Base-by-base conservation (phyloP, 2,113 vertebrate species). In the Butastur rufipennis region DNA sequence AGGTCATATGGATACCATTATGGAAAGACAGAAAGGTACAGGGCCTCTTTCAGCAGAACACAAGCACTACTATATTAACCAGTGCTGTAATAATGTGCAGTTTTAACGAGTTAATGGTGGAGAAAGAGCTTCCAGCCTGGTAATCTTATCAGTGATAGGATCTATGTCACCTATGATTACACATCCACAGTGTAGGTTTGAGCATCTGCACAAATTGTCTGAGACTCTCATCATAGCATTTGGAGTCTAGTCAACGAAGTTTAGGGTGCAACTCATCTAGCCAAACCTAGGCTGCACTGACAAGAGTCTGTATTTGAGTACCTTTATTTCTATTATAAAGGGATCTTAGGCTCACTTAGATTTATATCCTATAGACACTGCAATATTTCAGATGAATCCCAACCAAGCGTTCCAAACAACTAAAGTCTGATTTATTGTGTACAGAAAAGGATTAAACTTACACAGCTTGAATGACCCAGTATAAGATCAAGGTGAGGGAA, bases 61-160 rank as follows among this genome's bases (percentile, higher is more conserved):
- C 29, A 18, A 29, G 47, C 31, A 36, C 29, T 36, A 47, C 16
- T 66, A 4, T 16, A 77, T 5, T 53, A 67, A 74, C 27, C 21
- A 40, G 22, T 53, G 31, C n/a, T 62, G 31, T 20, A 67, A 78
- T 50, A 59, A 86, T 26, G 66, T 84, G 63, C 59, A 42, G 43
- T 36, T 95, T 88, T 96, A 92, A 94, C 59, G 83, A 91, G 77
- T 52, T 81, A 94, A 87, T 78, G 45, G 48, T 45, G 42, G 52
- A 92, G 47, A 78, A 94, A 38, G 61, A 81, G 42, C 50, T 91
- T 93, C 56, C 17, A 84, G 13, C 19, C 50, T 34, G 47, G 12
- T 79, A 84, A 93, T 81, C 89, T 71, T 43, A 74, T 81, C 63
- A 78, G 16, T 59, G 16, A 22, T 15, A 67, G 47, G 77, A 84